Base-by-base conservation (phyloP, 2,888 invertebrate genomes). In the Stomorhina lunata region DNA sequence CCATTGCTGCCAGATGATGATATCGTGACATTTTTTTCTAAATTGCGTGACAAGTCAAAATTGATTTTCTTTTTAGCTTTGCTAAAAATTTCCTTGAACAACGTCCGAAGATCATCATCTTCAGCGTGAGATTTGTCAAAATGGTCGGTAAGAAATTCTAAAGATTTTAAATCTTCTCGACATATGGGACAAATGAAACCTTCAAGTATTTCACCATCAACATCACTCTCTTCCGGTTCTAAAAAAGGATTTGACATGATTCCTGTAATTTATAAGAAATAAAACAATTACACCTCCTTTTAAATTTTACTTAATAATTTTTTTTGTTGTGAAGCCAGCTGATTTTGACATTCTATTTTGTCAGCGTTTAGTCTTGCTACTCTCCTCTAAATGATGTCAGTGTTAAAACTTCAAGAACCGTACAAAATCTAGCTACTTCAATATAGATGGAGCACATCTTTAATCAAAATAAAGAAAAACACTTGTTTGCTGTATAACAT, bases 171-270 rank as follows among this genome's bases (percentile, higher is more conserved):
- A 90, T 99, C 98, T 43, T 95, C 95, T 92, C 97, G 95, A 88
- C 99, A 99, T 87, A 98, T 96, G 0, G 99, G 98, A 90, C 99
- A 99, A 9, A 99, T 92, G 89, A 99, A 98, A 4, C 99, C 99
- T 91, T 99, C 98, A 80, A 96, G 92, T 85, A 97, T 95, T 87
- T 94, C 93, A 4, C 90, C 91, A 45, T 93, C 93, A 65, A 92
- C 92, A 6, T 86, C 85, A 20, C 22, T 53, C 37, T 86, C 87
- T 5, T 86, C 85, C 17, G 87, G 86, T 2, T 87, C 89, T n/a
- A 87, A 90, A 66, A 90, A 90, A 5, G 90, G 89, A 87, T 90
- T 90, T 6, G 86, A 86, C 87, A 87, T 87, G 22, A 22, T 79
- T 43, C 10, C n/a, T 50, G 2, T 25, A 20, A 29, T 53, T 59